Base-by-base conservation (phyloP, 2,888 invertebrate genomes). In the Labia minor region DNA sequence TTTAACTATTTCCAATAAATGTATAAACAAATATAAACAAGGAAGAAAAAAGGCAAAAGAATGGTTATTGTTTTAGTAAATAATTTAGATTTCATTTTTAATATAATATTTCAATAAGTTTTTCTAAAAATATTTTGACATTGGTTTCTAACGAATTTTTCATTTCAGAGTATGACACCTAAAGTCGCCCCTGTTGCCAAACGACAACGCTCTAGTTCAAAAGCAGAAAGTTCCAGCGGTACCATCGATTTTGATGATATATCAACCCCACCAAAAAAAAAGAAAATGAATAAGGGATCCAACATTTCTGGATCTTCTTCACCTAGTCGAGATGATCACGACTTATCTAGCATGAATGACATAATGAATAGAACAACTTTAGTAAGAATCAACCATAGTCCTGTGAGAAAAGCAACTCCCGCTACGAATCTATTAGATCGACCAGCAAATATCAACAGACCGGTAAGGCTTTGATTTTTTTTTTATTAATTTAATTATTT, bases 391-490 rank as follows among this genome's bases (percentile, higher is more conserved):
- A 74, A 73, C 69, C 72, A 73, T 68, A 72, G 71, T 62, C 74
- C 74, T 6, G 65, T 69, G 68, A 78, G 77, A 71, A 72, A 82
- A 73, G 76, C 80, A 76, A 82, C 84, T 0, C 80, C 85, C 0
- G 81, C 84, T 76, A 80, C 81, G 67, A 81, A 81, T 68, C 72
- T 89, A 72, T 78, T 89, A 71, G 85, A 88, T 72, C 82, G 88
- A 70, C 88, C 89, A 0, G 82, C 86, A 10, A 84, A 85, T 73
- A 82, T 87, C 67, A 78, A 84, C 72, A 81, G 85, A 79, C 87
- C 88, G 72, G 89, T 89, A 78, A 86, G 87, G 85, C 71, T 63
- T 68, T 65, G 67, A 63, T 21, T 64, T 65, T 69, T 19, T n/a
- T 20, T 64, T 20, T 26, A 26, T 26, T 26, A 26, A 3, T 26